Conservation (phyloP, 2,888 invertebrate species). For the Pristionchus exspectatus region DNA sequence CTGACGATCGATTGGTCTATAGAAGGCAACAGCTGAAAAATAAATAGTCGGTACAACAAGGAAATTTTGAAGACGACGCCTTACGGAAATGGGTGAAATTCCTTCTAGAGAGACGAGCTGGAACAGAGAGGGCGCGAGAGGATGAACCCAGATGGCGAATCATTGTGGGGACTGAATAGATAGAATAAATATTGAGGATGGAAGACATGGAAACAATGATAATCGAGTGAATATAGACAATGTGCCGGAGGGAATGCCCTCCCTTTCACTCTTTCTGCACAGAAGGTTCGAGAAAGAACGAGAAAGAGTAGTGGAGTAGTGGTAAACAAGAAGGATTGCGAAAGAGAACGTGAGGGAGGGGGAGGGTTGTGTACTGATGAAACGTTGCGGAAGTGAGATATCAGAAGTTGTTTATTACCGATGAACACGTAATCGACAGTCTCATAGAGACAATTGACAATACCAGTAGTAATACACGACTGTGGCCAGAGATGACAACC, state of each 20-base stretch:
- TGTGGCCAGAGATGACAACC: neutral
- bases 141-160: slow-evolving; percentile 48
- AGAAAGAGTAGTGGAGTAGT: neutral
- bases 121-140: slow-evolving; percentile 11
- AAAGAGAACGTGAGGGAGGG: neutral
- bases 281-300: slow-evolving; percentile 42
- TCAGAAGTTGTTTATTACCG: neutral
- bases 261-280: neutral
- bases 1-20: neutral
- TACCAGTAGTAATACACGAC: neutral
- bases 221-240: neutral
- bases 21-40: slow-evolving; percentile 50
- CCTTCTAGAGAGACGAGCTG: slow-evolving; percentile 20
- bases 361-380: neutral
- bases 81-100: slow-evolving; percentile 19
- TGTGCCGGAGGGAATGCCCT: neutral
- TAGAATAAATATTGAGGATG: neutral
- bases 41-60: neutral
- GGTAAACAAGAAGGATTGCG: slow-evolving; percentile 25
- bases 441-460: slow-evolving; percentile 25
- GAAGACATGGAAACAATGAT: neutral
- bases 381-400: neutral
- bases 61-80: neutral
- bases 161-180: slow-evolving; percentile 3
- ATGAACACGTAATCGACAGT: neutral